A percentile compares a stretch with the other conserved stretches of the same genome.
phyloP scores from a whole-genome alignment of 1,140 invertebrate genomes.

The Neodiprion virginianus region DNA sequence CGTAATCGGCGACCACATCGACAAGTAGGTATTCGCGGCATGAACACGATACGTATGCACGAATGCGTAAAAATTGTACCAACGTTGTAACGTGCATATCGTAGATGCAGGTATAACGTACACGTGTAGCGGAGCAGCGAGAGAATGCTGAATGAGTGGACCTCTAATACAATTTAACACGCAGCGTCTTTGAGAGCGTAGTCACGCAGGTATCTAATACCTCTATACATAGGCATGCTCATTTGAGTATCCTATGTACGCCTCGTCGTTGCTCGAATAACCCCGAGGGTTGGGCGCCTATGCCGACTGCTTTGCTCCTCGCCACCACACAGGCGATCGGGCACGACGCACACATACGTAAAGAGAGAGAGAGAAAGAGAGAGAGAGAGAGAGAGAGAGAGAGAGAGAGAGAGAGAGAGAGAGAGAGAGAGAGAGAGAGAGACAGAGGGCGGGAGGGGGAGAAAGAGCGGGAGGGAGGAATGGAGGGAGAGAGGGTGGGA shows the following conservation, averaged over 20 bases:
- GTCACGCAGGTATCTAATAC: background rate
- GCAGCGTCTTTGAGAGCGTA: background rate
- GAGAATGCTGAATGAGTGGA: background rate
- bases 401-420: constrained; percentile 38
- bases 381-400: no score
- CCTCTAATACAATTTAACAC: background rate
- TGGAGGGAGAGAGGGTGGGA: constrained; percentile 40
- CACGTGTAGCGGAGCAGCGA: background rate
- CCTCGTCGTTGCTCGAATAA: background rate
- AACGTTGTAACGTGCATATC: background rate
- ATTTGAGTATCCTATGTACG: no score
- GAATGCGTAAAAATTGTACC: background rate
- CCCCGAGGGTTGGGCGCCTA: constrained; percentile 2
- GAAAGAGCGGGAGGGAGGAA: constrained; percentile 36
- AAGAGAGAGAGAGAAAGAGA: no score
- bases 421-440: constrained; percentile 18
- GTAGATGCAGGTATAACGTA: background rate
- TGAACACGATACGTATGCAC: no score
- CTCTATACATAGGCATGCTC: background rate
- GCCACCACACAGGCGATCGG: background rate
- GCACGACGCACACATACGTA: background rate
- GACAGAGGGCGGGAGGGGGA: background rate
- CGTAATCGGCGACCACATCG: no score
- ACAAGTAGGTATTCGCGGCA: no score
- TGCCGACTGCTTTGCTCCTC: background rate